Evolutionary conservation across 2,113 vertebrate genomes (phyloP), one percentile per base, ranked within the genome.

Genomic region (Parotia lawesii): DNA sequence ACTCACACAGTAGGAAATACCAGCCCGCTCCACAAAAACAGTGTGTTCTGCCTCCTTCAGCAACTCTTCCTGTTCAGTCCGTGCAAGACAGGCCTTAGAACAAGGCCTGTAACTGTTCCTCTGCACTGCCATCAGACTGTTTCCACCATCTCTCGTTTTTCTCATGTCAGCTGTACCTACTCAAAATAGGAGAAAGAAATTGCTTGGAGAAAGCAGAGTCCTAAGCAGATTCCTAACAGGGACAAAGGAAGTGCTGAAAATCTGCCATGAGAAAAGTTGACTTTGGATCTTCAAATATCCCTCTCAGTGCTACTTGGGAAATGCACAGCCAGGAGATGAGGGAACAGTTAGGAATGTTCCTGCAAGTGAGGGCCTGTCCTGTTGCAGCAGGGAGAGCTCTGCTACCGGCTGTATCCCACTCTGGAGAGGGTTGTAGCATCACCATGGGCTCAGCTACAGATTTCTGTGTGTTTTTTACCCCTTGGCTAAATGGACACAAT

Each of bases 401-500:
- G 78, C 35, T 29, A 7, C 15, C 0, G 0, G 6, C n/a, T 37
- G 3, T 38, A 51, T 67, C 33, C 21, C 31, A 6, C 27, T 53
- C 35, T 71, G 44, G 66, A 75, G 57, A 50, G 35, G n/a, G 10
- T 3, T 77, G 25, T 50, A 33, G 37, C 33, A 42, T 51, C 29
- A 76, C 21, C 29, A 21, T 9, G 47, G 38, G 24, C 70, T 74
- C 65, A 60, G 21, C 15, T 35, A 24, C 23, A 71, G 38, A n/a
- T 51, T 28, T 81, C 51, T 58, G 5, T 28, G 4, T 33, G 21
- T 13, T 75, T 65, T 5, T 22, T 48, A 51, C 31, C 6, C 38
- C 53, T 56, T 64, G 37, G 21, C 37, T 65, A 85, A 48, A 57
- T 12, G 23, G 37, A 61, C 77, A 77, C 15, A 62, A 73, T 15